These are phyloP conservation scores for Epistrophe eligans DNA, from an alignment of 2,888 invertebrate genomes.

Conservation along the genomic window DNA sequence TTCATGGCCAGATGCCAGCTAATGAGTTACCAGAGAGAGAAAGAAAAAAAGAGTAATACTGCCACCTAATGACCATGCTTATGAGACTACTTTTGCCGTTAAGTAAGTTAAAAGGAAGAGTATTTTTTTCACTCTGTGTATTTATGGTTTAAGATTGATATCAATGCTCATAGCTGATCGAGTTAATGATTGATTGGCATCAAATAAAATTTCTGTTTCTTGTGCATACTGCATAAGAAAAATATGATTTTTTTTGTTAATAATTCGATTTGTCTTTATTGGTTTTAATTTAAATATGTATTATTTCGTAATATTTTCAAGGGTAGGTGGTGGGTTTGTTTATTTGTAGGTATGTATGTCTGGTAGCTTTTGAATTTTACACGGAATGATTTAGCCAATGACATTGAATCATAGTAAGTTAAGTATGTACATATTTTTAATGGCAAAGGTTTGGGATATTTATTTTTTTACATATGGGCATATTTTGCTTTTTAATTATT, in stretches of 20 bases:
- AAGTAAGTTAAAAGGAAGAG: conserved; percentile 5
- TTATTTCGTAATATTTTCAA: conserved; percentile 43
- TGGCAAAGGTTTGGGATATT: not conserved
- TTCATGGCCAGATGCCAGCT: conserved; percentile 47
- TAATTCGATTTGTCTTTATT: conserved; percentile 7
- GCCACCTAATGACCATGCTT: conserved; percentile 10
- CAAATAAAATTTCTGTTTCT: not conserved
- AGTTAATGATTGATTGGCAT: conserved; percentile 20
- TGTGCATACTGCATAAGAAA: not conserved
- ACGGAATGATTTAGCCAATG: conserved; percentile 17
- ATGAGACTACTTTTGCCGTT: not conserved
- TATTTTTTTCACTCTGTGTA: not conserved
- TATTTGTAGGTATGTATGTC: not conserved
- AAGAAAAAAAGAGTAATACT: conserved; percentile 21
- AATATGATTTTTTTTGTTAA: not conserved
- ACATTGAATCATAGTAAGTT: conserved; percentile 10
- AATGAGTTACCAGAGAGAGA: conserved; percentile 23
- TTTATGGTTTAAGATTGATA: conserved; percentile 5
- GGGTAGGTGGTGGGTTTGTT: conserved; percentile 20
- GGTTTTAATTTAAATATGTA: conserved; percentile 25
- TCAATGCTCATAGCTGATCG: not conserved
- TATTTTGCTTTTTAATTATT: not conserved
- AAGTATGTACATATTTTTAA: not conserved
- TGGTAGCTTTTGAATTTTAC: conserved; percentile 12
- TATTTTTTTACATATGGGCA: not conserved